phyloP scores from a whole-genome alignment of 1,140 invertebrate genomes.

The Palaemon carinicauda region DNA sequence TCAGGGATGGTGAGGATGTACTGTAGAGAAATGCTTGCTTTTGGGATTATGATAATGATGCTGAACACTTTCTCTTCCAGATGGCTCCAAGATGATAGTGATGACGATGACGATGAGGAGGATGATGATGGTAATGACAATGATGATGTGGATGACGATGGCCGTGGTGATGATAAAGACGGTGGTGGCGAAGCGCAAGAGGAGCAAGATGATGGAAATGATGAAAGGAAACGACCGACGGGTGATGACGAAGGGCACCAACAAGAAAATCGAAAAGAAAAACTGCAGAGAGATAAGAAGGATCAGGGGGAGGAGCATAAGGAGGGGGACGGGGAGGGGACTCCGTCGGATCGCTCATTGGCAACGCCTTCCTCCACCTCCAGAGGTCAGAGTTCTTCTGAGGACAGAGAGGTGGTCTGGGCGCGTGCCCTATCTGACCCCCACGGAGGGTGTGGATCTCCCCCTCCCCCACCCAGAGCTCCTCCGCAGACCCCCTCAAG shows the following conservation, averaged over 20 bases:
- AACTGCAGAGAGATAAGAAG: not conserved
- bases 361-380: not conserved
- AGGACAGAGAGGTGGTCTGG: constrained; percentile 23
- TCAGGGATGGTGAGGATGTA: too few relatives aligned
- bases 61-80: too few relatives aligned
- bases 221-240: not conserved
- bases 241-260: too few relatives aligned
- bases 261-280: not conserved
- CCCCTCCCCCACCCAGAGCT: not conserved
- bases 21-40: too few relatives aligned
- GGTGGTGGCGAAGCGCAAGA: not conserved
- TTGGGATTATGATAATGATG: too few relatives aligned
- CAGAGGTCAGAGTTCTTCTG: constrained; percentile 31
- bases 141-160: too few relatives aligned
- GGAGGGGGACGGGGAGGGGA: not conserved
- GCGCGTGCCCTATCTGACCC: constrained; percentile 39
- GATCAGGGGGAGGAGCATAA: not conserved
- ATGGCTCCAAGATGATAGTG: too few relatives aligned
- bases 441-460: not conserved
- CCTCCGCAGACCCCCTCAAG: not conserved
- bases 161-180: not conserved
- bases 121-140: too few relatives aligned
- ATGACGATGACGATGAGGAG: too few relatives aligned
- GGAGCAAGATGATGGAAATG: not conserved
- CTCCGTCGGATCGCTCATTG: not conserved